These are phyloP conservation scores for Drosophila sordidapex DNA, from an alignment of 2,888 invertebrate species.

Conservation along the genomic window DNA sequence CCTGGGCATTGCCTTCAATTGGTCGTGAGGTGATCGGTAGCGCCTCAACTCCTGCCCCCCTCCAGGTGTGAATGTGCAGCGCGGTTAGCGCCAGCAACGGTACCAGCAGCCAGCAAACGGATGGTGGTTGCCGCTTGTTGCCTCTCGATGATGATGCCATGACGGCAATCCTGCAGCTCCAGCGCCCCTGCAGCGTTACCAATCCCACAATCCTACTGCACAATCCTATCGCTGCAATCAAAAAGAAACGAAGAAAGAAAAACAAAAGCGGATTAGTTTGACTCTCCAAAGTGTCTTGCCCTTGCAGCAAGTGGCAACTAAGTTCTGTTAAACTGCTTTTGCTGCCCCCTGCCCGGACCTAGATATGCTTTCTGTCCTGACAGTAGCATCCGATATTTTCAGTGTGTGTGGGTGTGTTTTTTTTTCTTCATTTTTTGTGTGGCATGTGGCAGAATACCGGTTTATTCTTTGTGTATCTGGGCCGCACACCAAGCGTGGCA, in stretches of 20 bases:
- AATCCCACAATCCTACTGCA: constrained; percentile 30
- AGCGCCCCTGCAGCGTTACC: constrained; percentile 10
- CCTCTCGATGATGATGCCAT: constrained; percentile 47
- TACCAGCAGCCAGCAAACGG: constrained; percentile 19
- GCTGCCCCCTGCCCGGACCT: not conserved
- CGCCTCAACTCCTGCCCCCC: constrained; percentile 44
- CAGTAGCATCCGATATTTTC: constrained; percentile 16
- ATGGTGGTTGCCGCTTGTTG: constrained; percentile 6
- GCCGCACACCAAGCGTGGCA: constrained; percentile 41
- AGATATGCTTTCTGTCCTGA: not conserved
- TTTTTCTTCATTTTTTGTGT: constrained; percentile 14
- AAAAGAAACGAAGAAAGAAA: constrained; percentile 4
- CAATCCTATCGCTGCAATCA: constrained; percentile 43
- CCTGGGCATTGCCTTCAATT: constrained; percentile 84
- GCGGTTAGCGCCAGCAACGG: constrained; percentile 38
- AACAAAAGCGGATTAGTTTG: constrained; percentile 20
- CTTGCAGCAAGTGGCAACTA: constrained; percentile 4
- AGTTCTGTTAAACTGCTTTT: constrained; percentile 1
- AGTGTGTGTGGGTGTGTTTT: not conserved
- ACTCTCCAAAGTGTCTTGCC: constrained; percentile 3
- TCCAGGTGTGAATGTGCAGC: constrained; percentile 17
- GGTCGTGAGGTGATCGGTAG: constrained; percentile 85
- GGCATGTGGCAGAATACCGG: constrained; percentile 45
- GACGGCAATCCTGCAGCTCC: constrained; percentile 20
- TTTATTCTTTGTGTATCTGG: constrained; percentile 21